Percentiles rank a stretch among this genome's conserved stretches.
Conservation (phyloP, 1,140 invertebrate genomes). For the Drosophila trapezifrons region DNA sequence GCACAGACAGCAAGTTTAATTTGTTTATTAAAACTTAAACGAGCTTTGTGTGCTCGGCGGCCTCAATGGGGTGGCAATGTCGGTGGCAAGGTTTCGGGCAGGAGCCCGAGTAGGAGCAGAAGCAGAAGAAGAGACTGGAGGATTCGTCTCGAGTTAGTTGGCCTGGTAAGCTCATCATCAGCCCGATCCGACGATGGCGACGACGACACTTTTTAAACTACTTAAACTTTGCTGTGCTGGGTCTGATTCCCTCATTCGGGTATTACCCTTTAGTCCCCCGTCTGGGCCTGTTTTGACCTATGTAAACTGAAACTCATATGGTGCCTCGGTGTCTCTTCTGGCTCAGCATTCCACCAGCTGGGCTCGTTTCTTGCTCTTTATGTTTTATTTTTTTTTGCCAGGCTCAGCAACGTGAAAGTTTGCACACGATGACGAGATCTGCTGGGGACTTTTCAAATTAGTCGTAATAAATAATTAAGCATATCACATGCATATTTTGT, state of each 20-base stretch:
- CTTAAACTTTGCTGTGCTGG: slow-evolving; percentile 69
- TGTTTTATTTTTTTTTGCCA: slow-evolving; percentile 3
- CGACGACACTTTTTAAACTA: slow-evolving; percentile 74
- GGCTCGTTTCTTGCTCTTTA: not conserved
- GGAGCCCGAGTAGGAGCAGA: not conserved
- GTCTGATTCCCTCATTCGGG: slow-evolving; percentile 20
- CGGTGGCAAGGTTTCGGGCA: slow-evolving; percentile 8
- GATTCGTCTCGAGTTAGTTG: slow-evolving; percentile 53
- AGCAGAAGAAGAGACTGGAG: not conserved
- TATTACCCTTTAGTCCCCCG: slow-evolving; percentile 7
- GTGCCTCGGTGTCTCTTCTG: slow-evolving; percentile 37
- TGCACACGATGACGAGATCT: slow-evolving; percentile 46
- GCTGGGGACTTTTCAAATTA: slow-evolving; percentile 73
- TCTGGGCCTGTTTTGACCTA: slow-evolving; percentile 50
- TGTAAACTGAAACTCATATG: slow-evolving; percentile 51
- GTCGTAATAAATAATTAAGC: slow-evolving; percentile 80
- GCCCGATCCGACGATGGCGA: slow-evolving; percentile 35
- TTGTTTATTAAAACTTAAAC: slow-evolving; percentile 82
- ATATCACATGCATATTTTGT: slow-evolving; percentile 65
- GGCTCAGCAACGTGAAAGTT: slow-evolving; percentile 53
- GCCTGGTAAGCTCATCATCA: slow-evolving; percentile 59
- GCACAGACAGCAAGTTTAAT: slow-evolving; percentile 74
- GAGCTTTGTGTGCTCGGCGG: slow-evolving; percentile 61
- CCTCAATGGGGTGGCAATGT: slow-evolving; percentile 33
- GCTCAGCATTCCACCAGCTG: slow-evolving; percentile 56